Evolutionary conservation across 2,888 invertebrate genomes (phyloP), one percentile per base, ranked within the genome.

Genomic region (Pinctada fucata): DNA sequence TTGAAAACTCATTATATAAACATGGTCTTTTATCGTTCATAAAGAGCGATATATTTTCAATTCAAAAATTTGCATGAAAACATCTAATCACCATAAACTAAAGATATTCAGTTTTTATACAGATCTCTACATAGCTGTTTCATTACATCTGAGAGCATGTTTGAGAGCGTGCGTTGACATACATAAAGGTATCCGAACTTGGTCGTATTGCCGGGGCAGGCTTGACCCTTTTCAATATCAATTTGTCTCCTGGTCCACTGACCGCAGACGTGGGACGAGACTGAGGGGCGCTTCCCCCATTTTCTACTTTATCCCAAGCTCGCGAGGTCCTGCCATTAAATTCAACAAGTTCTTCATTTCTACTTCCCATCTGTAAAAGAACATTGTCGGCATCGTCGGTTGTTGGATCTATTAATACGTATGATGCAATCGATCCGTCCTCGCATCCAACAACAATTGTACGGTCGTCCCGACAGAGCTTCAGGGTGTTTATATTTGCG

Each of bases 381-480:
- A 87, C 78, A 2, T 68, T 52, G 6, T 83, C 72, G 1, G 84
- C 70, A 58, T 87, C 81, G 63, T 86, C 88, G 0, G 78, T 48
- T 10, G 65, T 58, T 0, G 86, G 85, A 72, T 92, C 91, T 31
- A 91, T 83, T 31, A 92, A 76, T 5, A 91, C 88, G 80, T 91
- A 91, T 10, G 89, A 88, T 2, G 90, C 82, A 6, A 92, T 77
- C 0, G 90, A 85, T 0, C 92, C 92, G 78, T 91, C 91, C 3
- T 78, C 75, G 75, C 92, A 91, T 13, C 92, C 92, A 3, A 91
- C 85, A 13, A 92, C 77, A 3, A 92, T 70, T 0, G 92, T 92
- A 58, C 89, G 83, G 6, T 91, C 87, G 79, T 92, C 91, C 13
- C 85, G 80, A 76, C 91, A 89, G 8, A 91, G 83, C 51, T 81